Evolutionary conservation across 2,888 invertebrate species (phyloP).

Genomic region (Gari tellinella): DNA sequence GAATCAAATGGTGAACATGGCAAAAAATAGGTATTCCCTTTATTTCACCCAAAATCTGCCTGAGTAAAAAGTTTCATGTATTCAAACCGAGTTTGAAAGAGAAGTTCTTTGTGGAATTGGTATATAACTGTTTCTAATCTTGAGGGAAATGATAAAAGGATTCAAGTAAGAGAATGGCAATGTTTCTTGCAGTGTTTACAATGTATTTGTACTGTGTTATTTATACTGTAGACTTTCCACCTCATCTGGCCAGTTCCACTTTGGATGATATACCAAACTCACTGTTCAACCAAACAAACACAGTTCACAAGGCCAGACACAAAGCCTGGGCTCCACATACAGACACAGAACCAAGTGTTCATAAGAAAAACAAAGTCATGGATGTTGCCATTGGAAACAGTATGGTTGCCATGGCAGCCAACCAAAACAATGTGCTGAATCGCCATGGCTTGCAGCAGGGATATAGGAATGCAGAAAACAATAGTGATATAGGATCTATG

Average conservation of each 20-base stretch:
- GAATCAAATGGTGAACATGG: too few species aligned
- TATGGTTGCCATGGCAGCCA: neutral
- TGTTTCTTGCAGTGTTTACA: too few species aligned
- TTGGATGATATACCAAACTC: conserved; percentile 77
- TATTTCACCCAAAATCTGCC: too few species aligned
- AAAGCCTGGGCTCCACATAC: neutral
- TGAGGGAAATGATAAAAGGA: too few species aligned
- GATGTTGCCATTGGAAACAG: conserved; percentile 4
- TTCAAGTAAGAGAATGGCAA: too few species aligned
- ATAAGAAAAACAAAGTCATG: conserved; percentile 70
- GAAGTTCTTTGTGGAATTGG: too few species aligned
- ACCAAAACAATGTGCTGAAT: neutral
- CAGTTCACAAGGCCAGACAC: conserved; percentile 9
- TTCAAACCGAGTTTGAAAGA: too few species aligned
- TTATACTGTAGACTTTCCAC: conserved; percentile 79
- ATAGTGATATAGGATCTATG: conserved; percentile 16
- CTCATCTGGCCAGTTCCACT: conserved; percentile 74
- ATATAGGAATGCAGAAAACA: conserved; percentile 2
- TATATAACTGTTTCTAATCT: too few species aligned
- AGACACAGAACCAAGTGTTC: conserved; percentile 29
- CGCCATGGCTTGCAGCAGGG: conserved; percentile 4
- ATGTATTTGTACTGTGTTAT: too few species aligned
- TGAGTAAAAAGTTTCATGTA: too few species aligned
- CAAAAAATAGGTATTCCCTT: too few species aligned
- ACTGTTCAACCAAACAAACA: conserved; percentile 57